Conservation (phyloP, 2,888 invertebrate genomes). For the Phortica okadai region DNA sequence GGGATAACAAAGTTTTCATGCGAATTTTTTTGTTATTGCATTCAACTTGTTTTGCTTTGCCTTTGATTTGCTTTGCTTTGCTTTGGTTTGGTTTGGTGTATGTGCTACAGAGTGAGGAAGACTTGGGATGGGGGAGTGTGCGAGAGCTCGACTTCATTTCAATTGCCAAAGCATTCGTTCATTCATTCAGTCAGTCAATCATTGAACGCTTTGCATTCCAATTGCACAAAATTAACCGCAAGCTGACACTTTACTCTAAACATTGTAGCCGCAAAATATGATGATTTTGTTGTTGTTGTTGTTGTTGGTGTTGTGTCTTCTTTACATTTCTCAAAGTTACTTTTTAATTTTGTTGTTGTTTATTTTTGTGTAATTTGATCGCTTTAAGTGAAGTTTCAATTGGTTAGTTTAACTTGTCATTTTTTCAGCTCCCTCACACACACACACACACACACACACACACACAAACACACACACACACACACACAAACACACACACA, state of each 20-base stretch:
- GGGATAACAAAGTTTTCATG: too few species aligned
- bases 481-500: not conserved
- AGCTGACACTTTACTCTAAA: conserved; percentile 13
- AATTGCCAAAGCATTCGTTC: too few species aligned
- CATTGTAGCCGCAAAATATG: conserved; percentile 15
- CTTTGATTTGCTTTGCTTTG: too few species aligned
- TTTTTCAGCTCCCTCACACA: not conserved
- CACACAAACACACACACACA: not conserved
- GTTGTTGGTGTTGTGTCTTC: not conserved
- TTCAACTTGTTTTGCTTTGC: too few species aligned
- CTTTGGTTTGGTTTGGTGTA: too few species aligned
- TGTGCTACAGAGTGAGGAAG: too few species aligned
- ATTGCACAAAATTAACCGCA: not conserved
- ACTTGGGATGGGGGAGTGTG: too few species aligned
- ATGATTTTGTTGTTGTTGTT: conserved; percentile 3
- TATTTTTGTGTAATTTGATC: not conserved
- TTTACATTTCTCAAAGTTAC: not conserved
- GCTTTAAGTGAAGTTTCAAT: not conserved
- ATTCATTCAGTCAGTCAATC: too few species aligned
- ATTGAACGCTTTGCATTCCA: too few species aligned
- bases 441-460: not conserved
- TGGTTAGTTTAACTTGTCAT: not conserved
- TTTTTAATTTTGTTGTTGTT: not conserved
- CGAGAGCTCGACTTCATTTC: too few species aligned
- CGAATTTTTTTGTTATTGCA: too few species aligned